Percentiles rank a stretch among this genome's conserved stretches.
These are phyloP conservation scores for Pseudochromis fuscus DNA, from an alignment of 2,797 vertebrate genomes.

Conservation along the genomic window DNA sequence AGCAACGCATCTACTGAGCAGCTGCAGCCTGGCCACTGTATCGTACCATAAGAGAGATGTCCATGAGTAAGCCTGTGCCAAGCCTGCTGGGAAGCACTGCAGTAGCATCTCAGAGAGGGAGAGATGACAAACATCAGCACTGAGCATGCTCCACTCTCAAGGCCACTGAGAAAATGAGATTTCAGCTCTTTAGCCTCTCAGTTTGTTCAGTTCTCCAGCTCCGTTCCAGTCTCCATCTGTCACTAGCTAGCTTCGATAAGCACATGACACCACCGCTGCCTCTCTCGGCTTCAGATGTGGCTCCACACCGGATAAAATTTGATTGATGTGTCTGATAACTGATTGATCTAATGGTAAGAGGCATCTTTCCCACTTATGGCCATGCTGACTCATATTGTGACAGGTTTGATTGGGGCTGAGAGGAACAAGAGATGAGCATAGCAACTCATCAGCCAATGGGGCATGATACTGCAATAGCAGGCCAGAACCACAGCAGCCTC, in stretches of 20 bases:
- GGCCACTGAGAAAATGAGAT: slow-evolving; percentile 76
- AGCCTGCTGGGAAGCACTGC: slow-evolving; percentile 80
- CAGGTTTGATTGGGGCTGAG: slow-evolving; percentile 67
- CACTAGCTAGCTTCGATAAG: slow-evolving; percentile 44
- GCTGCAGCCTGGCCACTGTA: slow-evolving; percentile 69
- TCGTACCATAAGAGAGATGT: slow-evolving; percentile 74
- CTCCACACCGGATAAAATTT: slow-evolving; percentile 30
- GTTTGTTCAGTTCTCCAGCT: slow-evolving; percentile 63
- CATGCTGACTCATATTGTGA: slow-evolving; percentile 70
- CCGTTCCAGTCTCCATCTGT: slow-evolving; percentile 58
- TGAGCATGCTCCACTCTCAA: slow-evolving; percentile 79
- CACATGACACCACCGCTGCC: slow-evolving; percentile 32
- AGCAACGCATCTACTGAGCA: slow-evolving; percentile 49
- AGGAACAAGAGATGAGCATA: slow-evolving; percentile 76
- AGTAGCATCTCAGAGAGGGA: slow-evolving; percentile 76
- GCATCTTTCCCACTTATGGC: slow-evolving; percentile 57
- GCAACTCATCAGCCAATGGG: slow-evolving; percentile 83
- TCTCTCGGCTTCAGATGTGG: slow-evolving; percentile 38
- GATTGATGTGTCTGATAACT: slow-evolving; percentile 54
- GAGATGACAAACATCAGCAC: slow-evolving; percentile 73
- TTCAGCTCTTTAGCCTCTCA: slow-evolving; percentile 65
- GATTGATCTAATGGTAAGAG: slow-evolving; percentile 64
- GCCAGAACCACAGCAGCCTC: slow-evolving; percentile 37
- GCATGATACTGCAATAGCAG: slow-evolving; percentile 74
- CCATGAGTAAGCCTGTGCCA: slow-evolving; percentile 76